These are phyloP conservation scores for Aphodius granarius DNA, from an alignment of 2,888 invertebrate species.

Conservation along the genomic window DNA sequence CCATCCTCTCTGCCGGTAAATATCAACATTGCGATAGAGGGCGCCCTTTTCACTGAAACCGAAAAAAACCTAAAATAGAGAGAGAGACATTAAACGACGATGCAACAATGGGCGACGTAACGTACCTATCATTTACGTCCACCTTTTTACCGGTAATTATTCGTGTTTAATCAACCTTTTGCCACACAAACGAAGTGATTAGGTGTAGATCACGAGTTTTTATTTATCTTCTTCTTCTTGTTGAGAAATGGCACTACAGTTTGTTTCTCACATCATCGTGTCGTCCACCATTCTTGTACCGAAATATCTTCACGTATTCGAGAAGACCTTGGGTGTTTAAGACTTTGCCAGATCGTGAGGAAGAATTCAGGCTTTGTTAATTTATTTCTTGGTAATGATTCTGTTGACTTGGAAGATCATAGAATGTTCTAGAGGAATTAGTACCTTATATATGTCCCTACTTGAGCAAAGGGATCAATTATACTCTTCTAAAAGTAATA, in stretches of 20 bases:
- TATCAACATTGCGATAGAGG: neutral
- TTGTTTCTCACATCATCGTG: neutral
- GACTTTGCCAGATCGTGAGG: neutral
- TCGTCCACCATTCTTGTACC: neutral
- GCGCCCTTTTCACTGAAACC: neutral
- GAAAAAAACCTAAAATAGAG: neutral
- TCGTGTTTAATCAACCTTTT: neutral
- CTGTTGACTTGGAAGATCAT: no score
- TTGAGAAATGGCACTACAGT: neutral
- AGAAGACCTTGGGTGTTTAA: neutral
- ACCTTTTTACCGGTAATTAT: neutral
- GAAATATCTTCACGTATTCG: neutral
- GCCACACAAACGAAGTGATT: neutral
- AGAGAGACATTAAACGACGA: neutral
- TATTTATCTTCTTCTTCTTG: neutral
- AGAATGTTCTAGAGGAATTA: no score
- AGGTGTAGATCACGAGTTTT: neutral
- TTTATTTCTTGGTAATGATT: neutral
- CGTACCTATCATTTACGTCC: neutral
- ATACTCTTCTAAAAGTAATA: no score
- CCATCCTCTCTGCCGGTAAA: neutral
- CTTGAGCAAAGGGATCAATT: no score
- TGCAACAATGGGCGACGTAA: neutral
- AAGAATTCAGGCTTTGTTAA: neutral
- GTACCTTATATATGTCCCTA: no score